Conservation (phyloP, 2,113 vertebrate species). For the Ictidomys tridecemlineatus region DNA sequence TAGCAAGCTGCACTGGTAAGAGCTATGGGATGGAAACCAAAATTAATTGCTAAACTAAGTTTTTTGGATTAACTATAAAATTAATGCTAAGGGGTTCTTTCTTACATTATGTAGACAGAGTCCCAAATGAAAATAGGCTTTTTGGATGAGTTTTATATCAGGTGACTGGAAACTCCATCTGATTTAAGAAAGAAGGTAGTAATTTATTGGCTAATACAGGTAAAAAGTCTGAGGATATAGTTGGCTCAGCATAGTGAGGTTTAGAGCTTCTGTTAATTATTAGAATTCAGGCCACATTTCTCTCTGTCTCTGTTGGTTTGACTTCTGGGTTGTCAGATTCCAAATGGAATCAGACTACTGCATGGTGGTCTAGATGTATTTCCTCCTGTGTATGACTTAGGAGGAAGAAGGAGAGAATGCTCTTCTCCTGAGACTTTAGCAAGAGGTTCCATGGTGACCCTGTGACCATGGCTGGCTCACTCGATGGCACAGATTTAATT, state of each 20-base stretch:
- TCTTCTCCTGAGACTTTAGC: neutral
- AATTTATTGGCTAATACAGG: neutral
- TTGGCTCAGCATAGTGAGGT: neutral
- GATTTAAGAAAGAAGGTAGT: neutral
- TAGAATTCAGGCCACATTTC: neutral
- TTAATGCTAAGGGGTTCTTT: slow-evolving; percentile 9
- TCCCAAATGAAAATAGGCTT: neutral
- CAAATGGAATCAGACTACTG: neutral
- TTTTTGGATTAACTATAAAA: slow-evolving; percentile 31
- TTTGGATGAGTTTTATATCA: neutral
- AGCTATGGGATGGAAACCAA: neutral
- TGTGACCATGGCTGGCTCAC: neutral
- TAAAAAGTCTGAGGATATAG: neutral
- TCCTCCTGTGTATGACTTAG: neutral
- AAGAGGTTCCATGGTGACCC: neutral
- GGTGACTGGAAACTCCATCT: neutral
- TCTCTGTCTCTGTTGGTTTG: neutral
- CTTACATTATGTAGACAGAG: neutral
- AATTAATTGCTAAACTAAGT: slow-evolving; percentile 20
- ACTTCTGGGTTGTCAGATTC: neutral
- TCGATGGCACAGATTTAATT: neutral
- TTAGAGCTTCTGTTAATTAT: neutral
- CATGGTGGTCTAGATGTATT: neutral
- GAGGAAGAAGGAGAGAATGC: neutral
- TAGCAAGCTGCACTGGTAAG: neutral